Percentiles rank a stretch among this genome's conserved stretches.
Evolutionary conservation across 2,113 vertebrate genomes (phyloP).

Genomic region (Apistogramma diplotaenia): DNA sequence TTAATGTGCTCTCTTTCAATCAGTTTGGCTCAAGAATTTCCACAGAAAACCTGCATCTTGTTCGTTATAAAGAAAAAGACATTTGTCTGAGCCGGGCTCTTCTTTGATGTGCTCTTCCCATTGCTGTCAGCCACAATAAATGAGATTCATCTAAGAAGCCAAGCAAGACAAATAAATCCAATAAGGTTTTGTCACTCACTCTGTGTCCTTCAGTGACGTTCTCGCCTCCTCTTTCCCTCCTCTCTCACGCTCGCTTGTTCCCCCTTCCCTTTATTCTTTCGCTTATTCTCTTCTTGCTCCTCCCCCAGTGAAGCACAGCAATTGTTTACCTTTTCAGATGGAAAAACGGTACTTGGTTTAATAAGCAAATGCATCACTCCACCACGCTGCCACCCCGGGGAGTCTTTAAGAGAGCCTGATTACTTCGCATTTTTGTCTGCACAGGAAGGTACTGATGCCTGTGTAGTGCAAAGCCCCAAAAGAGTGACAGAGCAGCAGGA

Average conservation of each 20-base stretch:
- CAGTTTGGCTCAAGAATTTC: constrained; percentile 24
- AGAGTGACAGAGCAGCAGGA: constrained; percentile 44
- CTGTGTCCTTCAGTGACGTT: constrained; percentile 55
- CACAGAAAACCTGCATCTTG: constrained; percentile 33
- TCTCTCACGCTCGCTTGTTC: constrained; percentile 5
- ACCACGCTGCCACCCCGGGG: background rate
- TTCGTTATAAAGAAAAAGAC: constrained; percentile 65
- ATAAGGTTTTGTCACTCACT: constrained; percentile 75
- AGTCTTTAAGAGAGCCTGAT: constrained; percentile 30
- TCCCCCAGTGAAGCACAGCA: constrained; percentile 43
- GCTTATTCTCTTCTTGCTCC: constrained; percentile 5
- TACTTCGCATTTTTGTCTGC: constrained; percentile 45
- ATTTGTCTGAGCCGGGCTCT: constrained; percentile 48
- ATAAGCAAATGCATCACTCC: constrained; percentile 21
- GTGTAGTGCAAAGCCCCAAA: background rate
- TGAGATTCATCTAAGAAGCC: constrained; percentile 73
- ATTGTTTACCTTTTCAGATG: constrained; percentile 54
- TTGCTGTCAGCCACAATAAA: constrained; percentile 66
- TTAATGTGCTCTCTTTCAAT: background rate
- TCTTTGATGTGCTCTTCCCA: constrained; percentile 62
- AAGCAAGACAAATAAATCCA: constrained; percentile 77
- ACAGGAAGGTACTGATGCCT: constrained; percentile 6
- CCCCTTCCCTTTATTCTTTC: constrained; percentile 3
- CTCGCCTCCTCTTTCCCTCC: constrained; percentile 13
- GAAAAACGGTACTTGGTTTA: constrained; percentile 21